Percentiles rank a stretch among this genome's conserved stretches.
Evolutionary conservation across 2,113 vertebrate genomes (phyloP).

Genomic region (Synchiropus splendidus): DNA sequence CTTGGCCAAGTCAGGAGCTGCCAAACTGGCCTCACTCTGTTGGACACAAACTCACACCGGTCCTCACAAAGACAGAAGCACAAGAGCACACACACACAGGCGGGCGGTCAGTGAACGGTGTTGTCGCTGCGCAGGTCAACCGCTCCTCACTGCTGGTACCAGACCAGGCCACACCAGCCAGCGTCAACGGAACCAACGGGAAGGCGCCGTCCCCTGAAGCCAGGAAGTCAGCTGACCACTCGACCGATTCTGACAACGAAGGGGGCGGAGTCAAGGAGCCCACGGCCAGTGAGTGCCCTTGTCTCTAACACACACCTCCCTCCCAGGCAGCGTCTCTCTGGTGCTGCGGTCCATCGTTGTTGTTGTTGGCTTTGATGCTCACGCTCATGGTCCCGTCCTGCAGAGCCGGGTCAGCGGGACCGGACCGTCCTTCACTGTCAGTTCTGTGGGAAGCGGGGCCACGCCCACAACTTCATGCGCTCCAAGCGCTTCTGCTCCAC

Average conservation of each 20-base stretch:
- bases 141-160: constrained; percentile 62
- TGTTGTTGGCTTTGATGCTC: background rate
- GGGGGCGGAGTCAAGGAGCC: constrained; percentile 30
- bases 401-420: constrained; percentile 72
- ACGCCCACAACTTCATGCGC: constrained; percentile 83
- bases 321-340: background rate
- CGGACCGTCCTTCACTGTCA: constrained; percentile 86
- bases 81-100: constrained; percentile 1
- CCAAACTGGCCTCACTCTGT: no score
- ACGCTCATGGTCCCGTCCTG: constrained; percentile 14
- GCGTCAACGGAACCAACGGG: constrained; percentile 54
- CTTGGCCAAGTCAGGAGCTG: no score
- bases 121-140: constrained; percentile 48
- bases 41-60: no score
- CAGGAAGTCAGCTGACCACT: constrained; percentile 28
- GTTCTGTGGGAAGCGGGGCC: constrained; percentile 92
- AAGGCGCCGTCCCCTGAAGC: constrained; percentile 22
- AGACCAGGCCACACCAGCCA: constrained; percentile 24
- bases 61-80: no score
- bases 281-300: constrained; percentile 24
- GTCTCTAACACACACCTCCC: background rate
- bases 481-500: constrained; percentile 96
- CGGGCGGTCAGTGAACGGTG: no score
- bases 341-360: background rate
- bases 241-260: constrained; percentile 54